Evolutionary conservation across 1,140 invertebrate species (phyloP), one percentile per base, ranked within the genome.

Genomic region (Ceratina calcarata): DNA sequence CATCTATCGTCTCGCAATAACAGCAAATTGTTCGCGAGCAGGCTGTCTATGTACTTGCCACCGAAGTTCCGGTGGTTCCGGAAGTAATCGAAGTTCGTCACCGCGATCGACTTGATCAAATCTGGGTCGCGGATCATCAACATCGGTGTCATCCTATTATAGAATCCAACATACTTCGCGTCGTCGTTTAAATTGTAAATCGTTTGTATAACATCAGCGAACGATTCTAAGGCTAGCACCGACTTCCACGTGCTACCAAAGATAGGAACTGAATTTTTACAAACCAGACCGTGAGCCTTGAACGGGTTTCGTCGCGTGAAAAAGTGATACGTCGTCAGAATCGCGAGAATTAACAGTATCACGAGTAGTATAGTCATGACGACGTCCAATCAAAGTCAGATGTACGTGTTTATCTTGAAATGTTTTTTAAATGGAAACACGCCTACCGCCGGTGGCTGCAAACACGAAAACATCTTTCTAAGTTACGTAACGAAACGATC

Each of bases 111-210:
- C 37, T 93, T 70, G 1, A 93, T 87, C 2, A 93, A 74, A 32
- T 93, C 90, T 0, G 86, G 84, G 57, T 94, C 91, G 10, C 88
- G 83, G 0, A 94, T 51, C 1, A 93, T 57, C 18, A 93, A 64
- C 0, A 87, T 1, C 0, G 90, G 86, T 45, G 81, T 65, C 27
- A 53, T 65, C 27, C 85, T 74, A 68, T 87, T 69, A 20, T 78
- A 86, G n/a, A 81, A 13, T 3, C 86, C 89, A 7, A 91, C 37
- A 64, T 90, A 90, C 64, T 73, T 89, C 4, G 80, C 70, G 1
- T 88, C 32, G 0, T 69, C 57, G 15, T 66, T n/a, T 2, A 61
- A 2, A 6, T 86, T 65, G 61, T 89, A 89, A 0, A 57, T n/a
- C 0, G 72, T 58, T 4, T 61, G 22, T 0, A 62, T 27, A 3